Conservation (phyloP, 2,888 invertebrate genomes). For the Crepidodera aurea region DNA sequence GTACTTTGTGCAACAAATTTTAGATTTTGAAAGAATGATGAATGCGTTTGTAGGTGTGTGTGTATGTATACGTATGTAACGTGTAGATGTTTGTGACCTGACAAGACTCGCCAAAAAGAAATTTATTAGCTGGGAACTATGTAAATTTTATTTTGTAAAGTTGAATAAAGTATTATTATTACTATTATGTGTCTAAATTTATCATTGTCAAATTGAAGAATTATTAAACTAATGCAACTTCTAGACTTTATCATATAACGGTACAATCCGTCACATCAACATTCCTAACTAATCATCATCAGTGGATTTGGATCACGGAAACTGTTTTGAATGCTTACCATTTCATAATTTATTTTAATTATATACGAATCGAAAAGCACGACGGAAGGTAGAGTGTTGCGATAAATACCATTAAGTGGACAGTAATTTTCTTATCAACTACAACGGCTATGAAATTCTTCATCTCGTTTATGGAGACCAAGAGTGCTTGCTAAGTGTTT, state of each 20-base stretch:
- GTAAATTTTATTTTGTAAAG: no score
- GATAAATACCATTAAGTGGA: slow-evolving; percentile 42
- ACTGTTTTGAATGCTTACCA: slow-evolving; percentile 24
- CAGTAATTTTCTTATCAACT: slow-evolving; percentile 41
- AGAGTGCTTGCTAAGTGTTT: neutral
- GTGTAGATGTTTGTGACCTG: no score
- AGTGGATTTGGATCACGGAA: slow-evolving; percentile 25
- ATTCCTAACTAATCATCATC: slow-evolving; percentile 23
- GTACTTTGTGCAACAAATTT: no score
- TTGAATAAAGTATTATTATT: no score
- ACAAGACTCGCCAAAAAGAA: no score
- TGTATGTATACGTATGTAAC: no score
- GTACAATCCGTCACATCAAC: slow-evolving; percentile 29
- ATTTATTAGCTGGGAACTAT: no score
- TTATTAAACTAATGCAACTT: slow-evolving; percentile 3
- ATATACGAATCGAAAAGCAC: slow-evolving; percentile 41
- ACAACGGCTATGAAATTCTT: slow-evolving; percentile 25
- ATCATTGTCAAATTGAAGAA: slow-evolving; percentile 3
- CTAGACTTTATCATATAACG: slow-evolving; percentile 2
- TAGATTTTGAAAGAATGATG: no score
- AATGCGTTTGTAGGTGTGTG: no score
- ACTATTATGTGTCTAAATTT: neutral
- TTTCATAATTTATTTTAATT: slow-evolving; percentile 43
- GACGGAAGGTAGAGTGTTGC: slow-evolving; percentile 27
- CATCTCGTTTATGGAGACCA: slow-evolving; percentile 14